Evolutionary conservation across 2,888 invertebrate genomes (phyloP).

Genomic region (Pediacus dermestoides): DNA sequence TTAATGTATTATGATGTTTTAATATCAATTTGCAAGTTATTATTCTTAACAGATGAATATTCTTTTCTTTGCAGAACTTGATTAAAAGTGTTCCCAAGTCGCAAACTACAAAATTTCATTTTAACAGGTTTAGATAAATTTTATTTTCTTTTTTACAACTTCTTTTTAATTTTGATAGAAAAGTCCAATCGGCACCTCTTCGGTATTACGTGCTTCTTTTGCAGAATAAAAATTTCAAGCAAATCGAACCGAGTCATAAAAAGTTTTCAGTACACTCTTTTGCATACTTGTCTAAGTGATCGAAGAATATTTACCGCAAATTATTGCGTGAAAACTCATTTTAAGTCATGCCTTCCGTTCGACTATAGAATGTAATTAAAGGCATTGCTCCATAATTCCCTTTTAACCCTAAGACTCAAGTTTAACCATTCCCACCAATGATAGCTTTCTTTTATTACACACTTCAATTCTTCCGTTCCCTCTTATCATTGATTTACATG

Average conservation of each 20-base stretch:
- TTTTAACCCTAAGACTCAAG: slow-evolving; percentile 13
- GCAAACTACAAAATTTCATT: too few species aligned
- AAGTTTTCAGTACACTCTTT: too few species aligned
- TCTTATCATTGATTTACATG: slow-evolving; percentile 13
- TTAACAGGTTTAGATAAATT: too few species aligned
- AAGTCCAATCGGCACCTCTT: too few species aligned
- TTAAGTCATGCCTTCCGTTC: slow-evolving; percentile 9
- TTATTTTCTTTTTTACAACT: too few species aligned
- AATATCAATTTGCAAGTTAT: slow-evolving; percentile 1
- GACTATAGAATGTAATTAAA: slow-evolving; percentile 16
- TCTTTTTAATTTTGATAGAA: too few species aligned
- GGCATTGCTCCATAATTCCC: slow-evolving; percentile 17
- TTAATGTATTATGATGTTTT: not conserved
- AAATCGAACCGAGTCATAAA: too few species aligned
- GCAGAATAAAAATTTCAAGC: too few species aligned
- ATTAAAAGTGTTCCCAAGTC: too few species aligned
- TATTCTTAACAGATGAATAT: not conserved
- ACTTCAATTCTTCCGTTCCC: slow-evolving; percentile 13
- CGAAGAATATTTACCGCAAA: slow-evolving; percentile 5
- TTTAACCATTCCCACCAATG: slow-evolving; percentile 14
- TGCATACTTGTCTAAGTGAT: not conserved
- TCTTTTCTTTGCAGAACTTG: not conserved
- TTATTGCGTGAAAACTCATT: slow-evolving; percentile 15
- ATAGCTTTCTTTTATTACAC: slow-evolving; percentile 15
- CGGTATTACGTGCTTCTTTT: too few species aligned